Evolutionary conservation across 2,888 invertebrate species (phyloP), one percentile per base, ranked within the genome.

Genomic region (Aspidiotus destructor): DNA sequence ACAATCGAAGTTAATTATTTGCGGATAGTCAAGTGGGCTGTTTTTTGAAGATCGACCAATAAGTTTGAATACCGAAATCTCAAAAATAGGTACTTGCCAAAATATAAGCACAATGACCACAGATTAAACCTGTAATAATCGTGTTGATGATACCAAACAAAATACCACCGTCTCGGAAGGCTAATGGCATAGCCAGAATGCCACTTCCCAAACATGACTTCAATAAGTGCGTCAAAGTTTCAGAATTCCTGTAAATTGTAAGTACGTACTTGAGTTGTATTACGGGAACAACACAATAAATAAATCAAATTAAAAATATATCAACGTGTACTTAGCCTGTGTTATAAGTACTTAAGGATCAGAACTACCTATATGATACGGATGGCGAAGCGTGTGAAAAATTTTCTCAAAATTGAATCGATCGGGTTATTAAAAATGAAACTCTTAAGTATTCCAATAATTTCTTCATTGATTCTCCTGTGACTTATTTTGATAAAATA

Each of bases 141-240:
- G 96, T 88, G 69, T 89, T 86, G 74, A 90, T 81, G 71, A 93
- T 83, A 64, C 97, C 96, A 71, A 90, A 82, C 71, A 88, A 79
- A 52, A 97, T 81, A 52, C 98, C 98, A 8, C 93, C 85, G 76
- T 87, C 85, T 77, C 85, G 87, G 77, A 97, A 92, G 11, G 96
- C 97, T 70, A 85, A 83, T 0, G 97, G 97, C 90, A 98, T 92
- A 1, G 96, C 84, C 72, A 98, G 81, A 75, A 98, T 94, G 60
- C 98, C 98, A 9, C 96, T 96, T 41, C 98, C 98, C 69, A 98
- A 83, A 52, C 95, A 94, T 7, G 95, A 96, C 79, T 97, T 98
- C 74, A 97, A 81, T 72, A 98, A 83, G 82, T 97, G 95, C 73
- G 93, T 92, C 73, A 96, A 81, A 0, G 94, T 93, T 77, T 92